phyloP scores from a whole-genome alignment of 2,888 invertebrate genomes.

The Pediacus dermestoides region DNA sequence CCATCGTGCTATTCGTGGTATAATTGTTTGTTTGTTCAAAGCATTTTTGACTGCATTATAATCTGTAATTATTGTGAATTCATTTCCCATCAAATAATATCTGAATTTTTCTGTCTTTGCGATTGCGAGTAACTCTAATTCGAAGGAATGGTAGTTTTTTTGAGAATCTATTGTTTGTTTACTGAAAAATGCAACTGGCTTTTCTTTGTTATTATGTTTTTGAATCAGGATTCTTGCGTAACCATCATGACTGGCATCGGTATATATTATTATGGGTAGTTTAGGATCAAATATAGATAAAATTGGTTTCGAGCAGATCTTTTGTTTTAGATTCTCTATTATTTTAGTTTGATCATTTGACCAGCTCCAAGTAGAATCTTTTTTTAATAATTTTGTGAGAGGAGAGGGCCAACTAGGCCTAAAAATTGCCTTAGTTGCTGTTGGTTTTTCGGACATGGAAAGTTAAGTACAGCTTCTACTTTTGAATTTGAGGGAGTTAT shows the following conservation, averaged over 20 bases:
- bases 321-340: conserved; percentile 12
- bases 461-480: conserved; percentile 13
- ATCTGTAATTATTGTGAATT: conserved; percentile 20
- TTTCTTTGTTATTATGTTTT: conserved; percentile 14
- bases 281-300: conserved; percentile 19
- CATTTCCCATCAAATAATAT: conserved; percentile 16
- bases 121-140: conserved; percentile 17
- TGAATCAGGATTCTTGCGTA: conserved; percentile 21
- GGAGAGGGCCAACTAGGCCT: conserved; percentile 12
- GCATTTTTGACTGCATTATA: conserved; percentile 22
- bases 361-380: conserved; percentile 13
- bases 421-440: conserved; percentile 17
- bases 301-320: conserved; percentile 17
- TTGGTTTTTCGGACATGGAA: conserved; percentile 12
- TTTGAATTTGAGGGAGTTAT: conserved; percentile 6
- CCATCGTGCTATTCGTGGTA: conserved; percentile 21
- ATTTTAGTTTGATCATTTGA: conserved; percentile 8
- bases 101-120: conserved; percentile 17
- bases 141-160: conserved; percentile 17
- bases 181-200: conserved; percentile 20
- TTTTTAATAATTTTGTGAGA: conserved; percentile 18
- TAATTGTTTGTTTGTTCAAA: conserved; percentile 18
- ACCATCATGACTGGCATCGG: conserved; percentile 21
- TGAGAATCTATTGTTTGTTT: conserved; percentile 19
- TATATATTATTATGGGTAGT: conserved; percentile 17